Percentiles rank a stretch among this genome's conserved stretches.
phyloP scores from a whole-genome alignment of 2,113 vertebrate species.

The Pionites leucogaster region DNA sequence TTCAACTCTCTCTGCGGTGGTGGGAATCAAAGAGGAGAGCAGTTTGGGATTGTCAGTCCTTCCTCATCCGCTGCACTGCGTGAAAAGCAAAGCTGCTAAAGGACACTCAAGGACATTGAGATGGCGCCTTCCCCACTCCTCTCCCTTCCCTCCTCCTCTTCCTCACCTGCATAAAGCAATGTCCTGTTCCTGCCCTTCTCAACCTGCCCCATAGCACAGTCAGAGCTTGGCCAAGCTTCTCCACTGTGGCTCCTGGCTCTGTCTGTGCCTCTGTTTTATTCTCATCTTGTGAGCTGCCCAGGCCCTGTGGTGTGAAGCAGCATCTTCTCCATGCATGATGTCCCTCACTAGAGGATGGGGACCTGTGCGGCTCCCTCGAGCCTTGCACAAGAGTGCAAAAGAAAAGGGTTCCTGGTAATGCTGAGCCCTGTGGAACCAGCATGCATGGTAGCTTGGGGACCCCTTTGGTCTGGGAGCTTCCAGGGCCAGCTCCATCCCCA shows the following conservation, averaged over 20 bases:
- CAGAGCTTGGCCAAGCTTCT: background rate
- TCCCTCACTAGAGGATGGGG: background rate
- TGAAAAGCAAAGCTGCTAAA: constrained; percentile 12
- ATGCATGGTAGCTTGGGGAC: rapidly evolving
- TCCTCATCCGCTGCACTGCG: background rate
- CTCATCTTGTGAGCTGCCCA: rapidly evolving
- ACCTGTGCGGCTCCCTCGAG: background rate
- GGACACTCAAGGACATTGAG: constrained; percentile 51
- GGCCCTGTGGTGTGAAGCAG: background rate
- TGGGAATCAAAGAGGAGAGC: constrained; percentile 7
- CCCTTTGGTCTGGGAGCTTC: rapidly evolving
- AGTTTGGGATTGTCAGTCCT: constrained; percentile 20
- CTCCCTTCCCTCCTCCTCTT: background rate
- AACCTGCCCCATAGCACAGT: background rate
- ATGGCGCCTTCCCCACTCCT: background rate
- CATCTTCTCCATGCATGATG: rapidly evolving
- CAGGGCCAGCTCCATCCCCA: background rate
- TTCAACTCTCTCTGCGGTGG: background rate
- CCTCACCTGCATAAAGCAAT: background rate
- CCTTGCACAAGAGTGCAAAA: background rate
- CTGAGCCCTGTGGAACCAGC: background rate
- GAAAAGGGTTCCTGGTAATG: background rate
- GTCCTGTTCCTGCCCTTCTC: background rate
- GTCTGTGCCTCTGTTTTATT: rapidly evolving
- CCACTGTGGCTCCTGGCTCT: background rate